Conservation (phyloP, 2,113 vertebrate genomes). For the Heliornis fulica region DNA sequence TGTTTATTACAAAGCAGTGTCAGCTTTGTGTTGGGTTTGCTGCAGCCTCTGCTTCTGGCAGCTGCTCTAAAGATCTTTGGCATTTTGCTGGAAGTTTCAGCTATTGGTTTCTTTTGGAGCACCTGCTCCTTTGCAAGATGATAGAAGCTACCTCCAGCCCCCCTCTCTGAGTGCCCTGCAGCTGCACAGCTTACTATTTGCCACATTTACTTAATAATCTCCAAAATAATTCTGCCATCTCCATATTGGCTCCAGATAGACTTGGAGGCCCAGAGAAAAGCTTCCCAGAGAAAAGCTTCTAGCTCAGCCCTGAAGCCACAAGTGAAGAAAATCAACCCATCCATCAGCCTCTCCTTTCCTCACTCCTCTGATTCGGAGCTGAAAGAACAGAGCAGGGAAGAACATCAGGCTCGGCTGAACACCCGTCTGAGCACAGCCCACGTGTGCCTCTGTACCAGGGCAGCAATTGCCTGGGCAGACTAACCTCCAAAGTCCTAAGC, state of each 20-base stretch:
- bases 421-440: fast-evolving
- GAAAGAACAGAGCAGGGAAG: background rate
- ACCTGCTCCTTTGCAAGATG: background rate
- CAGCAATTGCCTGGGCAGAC: background rate
- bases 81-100: background rate
- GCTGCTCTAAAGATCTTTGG: background rate
- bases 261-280: background rate
- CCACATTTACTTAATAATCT: background rate
- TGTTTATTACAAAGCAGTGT: background rate
- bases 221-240: background rate
- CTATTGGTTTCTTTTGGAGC: conserved; percentile 1
- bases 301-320: background rate
- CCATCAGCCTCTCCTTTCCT: background rate
- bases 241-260: background rate
- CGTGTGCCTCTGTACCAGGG: background rate
- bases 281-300: fast-evolving
- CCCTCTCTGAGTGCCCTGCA: background rate
- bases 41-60: conserved; percentile 6
- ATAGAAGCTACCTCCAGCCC: background rate
- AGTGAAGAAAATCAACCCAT: background rate
- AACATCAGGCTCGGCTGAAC: background rate
- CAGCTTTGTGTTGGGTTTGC: background rate
- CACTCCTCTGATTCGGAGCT: background rate
- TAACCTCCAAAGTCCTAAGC: background rate
- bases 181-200: background rate